Conservation (phyloP, 1,140 invertebrate species). For the Macrotrachela quadricornifera region DNA sequence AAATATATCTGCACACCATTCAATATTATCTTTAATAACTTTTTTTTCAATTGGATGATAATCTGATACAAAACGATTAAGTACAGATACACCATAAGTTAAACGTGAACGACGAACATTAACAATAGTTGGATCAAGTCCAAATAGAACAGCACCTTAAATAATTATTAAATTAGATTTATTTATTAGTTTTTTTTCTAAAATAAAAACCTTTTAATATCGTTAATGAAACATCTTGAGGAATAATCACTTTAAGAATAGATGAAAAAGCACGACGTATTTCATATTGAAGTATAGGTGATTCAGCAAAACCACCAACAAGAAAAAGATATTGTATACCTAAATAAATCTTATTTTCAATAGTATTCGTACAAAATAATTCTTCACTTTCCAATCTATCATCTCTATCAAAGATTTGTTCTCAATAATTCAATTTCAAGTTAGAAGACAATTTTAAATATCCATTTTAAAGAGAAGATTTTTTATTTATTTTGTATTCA, state of each 20-base stretch:
- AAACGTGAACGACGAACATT: slow-evolving; percentile 33
- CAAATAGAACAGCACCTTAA: slow-evolving; percentile 39
- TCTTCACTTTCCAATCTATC: too few species aligned
- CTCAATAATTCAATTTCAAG: too few species aligned
- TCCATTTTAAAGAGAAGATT: too few species aligned
- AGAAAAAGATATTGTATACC: slow-evolving; percentile 35
- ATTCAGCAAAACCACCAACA: slow-evolving; percentile 41
- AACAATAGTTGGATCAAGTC: slow-evolving; percentile 36
- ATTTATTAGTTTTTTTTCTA: not conserved
- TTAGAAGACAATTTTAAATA: too few species aligned
- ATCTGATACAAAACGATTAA: slow-evolving; percentile 34
- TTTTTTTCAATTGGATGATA: slow-evolving; percentile 35
- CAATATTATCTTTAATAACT: slow-evolving; percentile 31
- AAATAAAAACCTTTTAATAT: slow-evolving; percentile 23
- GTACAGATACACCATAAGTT: slow-evolving; percentile 41
- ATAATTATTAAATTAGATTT: slow-evolving; percentile 13
- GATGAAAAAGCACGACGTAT: slow-evolving; percentile 31
- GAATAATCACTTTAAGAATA: slow-evolving; percentile 37
- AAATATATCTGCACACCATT: slow-evolving; percentile 40
- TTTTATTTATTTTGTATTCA: not conserved
- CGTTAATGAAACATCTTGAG: slow-evolving; percentile 24
- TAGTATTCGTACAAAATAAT: too few species aligned
- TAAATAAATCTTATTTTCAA: not conserved
- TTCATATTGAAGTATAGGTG: slow-evolving; percentile 35
- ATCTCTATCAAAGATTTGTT: too few species aligned